Evolutionary conservation across 2,888 invertebrate species (phyloP).

Genomic region (Aphidoletes aphidimyza): DNA sequence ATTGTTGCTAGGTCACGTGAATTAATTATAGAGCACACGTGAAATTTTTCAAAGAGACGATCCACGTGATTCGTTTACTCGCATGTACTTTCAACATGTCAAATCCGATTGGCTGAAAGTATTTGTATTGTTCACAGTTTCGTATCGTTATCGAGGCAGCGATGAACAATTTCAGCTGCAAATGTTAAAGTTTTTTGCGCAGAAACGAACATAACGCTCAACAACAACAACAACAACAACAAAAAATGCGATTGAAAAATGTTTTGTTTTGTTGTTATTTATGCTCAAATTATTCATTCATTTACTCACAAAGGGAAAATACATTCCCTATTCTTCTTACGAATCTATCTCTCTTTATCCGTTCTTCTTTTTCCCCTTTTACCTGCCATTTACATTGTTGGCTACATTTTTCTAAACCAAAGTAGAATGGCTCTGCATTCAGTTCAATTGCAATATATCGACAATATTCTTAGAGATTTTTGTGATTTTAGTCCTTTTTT

Average conservation of each 20-base stretch:
- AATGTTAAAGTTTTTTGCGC: not conserved
- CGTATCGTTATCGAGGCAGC: not conserved
- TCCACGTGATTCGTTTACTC: constrained; percentile 31
- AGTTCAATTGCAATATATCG: not conserved
- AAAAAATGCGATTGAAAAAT: not conserved
- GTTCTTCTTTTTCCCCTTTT: no score
- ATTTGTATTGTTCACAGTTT: not conserved
- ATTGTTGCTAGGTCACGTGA: constrained; percentile 50
- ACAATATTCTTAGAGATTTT: not conserved
- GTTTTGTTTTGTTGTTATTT: not conserved
- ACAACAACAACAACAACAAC: no score
- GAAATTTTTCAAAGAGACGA: constrained; percentile 34
- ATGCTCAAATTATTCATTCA: not conserved
- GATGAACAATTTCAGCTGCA: no score
- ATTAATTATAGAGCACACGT: constrained; percentile 50
- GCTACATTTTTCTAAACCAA: no score
- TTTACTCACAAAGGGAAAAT: no score
- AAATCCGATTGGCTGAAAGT: constrained; percentile 39
- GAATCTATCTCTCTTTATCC: no score
- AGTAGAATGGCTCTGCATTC: not conserved
- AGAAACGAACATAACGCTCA: no score
- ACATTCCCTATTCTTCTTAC: no score
- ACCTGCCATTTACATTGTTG: no score
- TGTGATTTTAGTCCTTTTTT: no score
- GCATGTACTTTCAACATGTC: constrained; percentile 28